Evolutionary conservation across 2,797 vertebrate genomes (phyloP), one percentile per base, ranked within the genome.

Genomic region (Smutsia gigantea): DNA sequence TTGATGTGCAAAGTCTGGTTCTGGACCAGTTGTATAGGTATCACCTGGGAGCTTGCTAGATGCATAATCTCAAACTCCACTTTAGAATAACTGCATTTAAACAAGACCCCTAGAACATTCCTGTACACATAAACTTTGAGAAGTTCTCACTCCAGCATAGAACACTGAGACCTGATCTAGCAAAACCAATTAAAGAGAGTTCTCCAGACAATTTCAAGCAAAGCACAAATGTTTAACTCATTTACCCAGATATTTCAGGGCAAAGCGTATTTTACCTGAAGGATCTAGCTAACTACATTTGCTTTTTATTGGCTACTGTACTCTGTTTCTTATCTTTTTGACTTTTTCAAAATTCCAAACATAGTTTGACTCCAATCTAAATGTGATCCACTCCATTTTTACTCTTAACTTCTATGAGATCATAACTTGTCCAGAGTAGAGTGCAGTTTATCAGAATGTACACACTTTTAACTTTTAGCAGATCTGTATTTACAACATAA

Each of bases 401-500:
- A 87, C 87, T 89, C 64, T 84, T 87, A 92, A 95, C 61, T n/a
- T 57, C 5, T 92, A 29, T 72, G 57, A 91, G 72, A 87, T 89
- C 57, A 85, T 71, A 93, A 69, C 57, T 79, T 1, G 27, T 74
- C 93, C 59, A 89, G 82, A 96, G 34, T 57, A 90, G 79, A 96
- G 19, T 42, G 27, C 37, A 72, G 59, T 96, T 96, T 95, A 93
- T 97, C 93, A 97, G 93, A 95, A 93, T 61, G 63, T 25, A 77
- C 57, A 83, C 57, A 84, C 85, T 97, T 97, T 85, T 93, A 93
- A 92, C 15, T 51, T 89, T 71, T 64, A 91, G 51, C 23, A 68
- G 79, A 95, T 83, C 79, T 94, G 59, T 90, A 91, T 91, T 96
- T 97, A 85, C 7, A 94, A 95, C 92, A 87, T 90, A 93, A 93